These are phyloP conservation scores for Actenoides lindsayi DNA, from an alignment of 2,113 vertebrate species.

Conservation along the genomic window DNA sequence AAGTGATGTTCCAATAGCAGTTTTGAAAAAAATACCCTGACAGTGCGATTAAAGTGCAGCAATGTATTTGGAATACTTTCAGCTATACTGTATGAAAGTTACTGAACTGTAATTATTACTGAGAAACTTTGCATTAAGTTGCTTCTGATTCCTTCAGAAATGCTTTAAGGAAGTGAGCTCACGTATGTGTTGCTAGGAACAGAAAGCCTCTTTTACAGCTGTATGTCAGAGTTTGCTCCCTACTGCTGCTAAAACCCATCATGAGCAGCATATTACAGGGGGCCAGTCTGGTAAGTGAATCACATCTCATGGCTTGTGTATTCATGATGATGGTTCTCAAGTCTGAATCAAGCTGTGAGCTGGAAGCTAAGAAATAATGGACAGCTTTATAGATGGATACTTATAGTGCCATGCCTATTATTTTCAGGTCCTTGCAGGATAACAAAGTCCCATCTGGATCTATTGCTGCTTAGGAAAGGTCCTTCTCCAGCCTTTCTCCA, in stretches of 20 bases:
- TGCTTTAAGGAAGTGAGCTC: background rate
- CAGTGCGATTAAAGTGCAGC: background rate
- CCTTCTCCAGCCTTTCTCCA: background rate
- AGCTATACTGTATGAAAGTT: background rate
- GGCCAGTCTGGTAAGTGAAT: background rate
- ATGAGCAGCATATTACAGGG: background rate
- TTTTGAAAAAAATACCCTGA: background rate
- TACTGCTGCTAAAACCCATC: background rate
- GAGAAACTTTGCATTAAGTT: background rate
- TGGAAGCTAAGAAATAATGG: background rate
- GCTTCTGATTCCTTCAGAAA: background rate
- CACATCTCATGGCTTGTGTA: background rate
- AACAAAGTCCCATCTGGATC: background rate
- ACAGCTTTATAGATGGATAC: background rate
- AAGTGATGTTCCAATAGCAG: background rate
- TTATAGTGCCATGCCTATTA: background rate
- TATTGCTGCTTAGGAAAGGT: background rate
- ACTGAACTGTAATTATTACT: background rate
- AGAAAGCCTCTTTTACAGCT: background rate
- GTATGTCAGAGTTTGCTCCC: background rate
- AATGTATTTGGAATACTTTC: background rate
- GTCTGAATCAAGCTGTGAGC: background rate
- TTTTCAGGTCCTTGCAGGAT: background rate
- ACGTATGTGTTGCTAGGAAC: accelerated
- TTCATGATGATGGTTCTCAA: background rate